Evolutionary conservation across 2,797 vertebrate species (phyloP), one percentile per base, ranked within the genome.

Genomic region (Anguilla megastoma): DNA sequence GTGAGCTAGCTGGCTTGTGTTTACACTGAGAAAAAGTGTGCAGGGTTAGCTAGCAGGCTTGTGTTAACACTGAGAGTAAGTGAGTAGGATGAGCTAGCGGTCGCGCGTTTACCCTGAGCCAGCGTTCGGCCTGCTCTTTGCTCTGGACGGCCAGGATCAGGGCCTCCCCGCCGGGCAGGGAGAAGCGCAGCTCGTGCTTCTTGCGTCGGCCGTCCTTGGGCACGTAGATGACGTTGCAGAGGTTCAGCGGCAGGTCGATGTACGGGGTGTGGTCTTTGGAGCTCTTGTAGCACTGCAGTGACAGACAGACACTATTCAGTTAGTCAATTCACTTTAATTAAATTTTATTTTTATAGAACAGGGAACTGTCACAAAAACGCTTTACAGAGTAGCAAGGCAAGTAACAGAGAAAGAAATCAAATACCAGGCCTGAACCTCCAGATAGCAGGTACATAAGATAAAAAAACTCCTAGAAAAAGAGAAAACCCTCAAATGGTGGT

Each of bases 171-270:
- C 97, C 97, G 0, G 97, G 97, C 92, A 98, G 92, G 0, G 97
- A 97, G 94, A 99, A 99, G 41, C 98, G 97, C 88, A 99, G 92
- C 95, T 99, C 98, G 0, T 99, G 98, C 89, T 98, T 97, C 95
- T 99, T 99, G 90, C 98, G 98, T 7, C 97, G 96, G n/a, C 98
- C 96, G 0, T 99, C 99, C 93, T 99, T 99, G 48, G 98, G 97
- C 86, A 99, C 94, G 0, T 99, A 99, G 93, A 96, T 96, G 91
- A 99, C 97, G 0, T 93, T 97, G 92, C 98, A 99, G 86, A 95
- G 91, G 36, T 95, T 94, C 89, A 99, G 94, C 0, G 97, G 95
- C 88, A 99, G 96, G 91, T 98, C 97, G 58, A 97, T 91, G 12
- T 98, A 96, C 0, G 99, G 98, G 82, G 95, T 95, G 86, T 93